phyloP scores from a whole-genome alignment of 1,140 invertebrate species.

The Drosophila serrata region DNA sequence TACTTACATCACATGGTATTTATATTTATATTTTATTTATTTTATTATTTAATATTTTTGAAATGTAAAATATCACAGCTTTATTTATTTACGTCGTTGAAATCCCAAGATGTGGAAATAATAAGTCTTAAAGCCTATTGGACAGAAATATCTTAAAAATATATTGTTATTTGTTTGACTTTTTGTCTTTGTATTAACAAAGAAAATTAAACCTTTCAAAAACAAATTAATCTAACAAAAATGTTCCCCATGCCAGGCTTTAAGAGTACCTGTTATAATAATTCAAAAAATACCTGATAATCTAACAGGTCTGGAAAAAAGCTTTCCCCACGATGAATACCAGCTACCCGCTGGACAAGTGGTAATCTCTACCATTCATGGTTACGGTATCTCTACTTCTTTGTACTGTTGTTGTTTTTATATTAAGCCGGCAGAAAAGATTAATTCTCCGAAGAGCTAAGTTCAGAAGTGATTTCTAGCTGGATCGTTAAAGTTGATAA shows the following conservation, averaged over 20 bases:
- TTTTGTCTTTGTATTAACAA: neutral
- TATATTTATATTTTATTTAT: too few relatives aligned
- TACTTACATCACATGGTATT: too few relatives aligned
- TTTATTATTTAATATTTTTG: too few relatives aligned
- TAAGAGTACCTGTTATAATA: neutral
- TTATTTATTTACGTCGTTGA: too few relatives aligned
- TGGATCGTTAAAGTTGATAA: slow-evolving; percentile 9
- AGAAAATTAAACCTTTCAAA: neutral
- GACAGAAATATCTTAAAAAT: neutral
- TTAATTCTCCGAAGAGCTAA: slow-evolving; percentile 15
- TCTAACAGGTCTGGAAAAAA: neutral
- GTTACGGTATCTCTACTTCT: neutral
- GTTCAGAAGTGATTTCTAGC: slow-evolving; percentile 7
- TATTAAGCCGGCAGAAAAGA: slow-evolving; percentile 36
- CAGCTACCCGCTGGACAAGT: neutral
- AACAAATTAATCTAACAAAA: neutral
- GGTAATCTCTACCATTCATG: neutral
- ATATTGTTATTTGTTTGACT: neutral
- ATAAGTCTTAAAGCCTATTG: neutral
- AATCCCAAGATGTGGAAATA: too few relatives aligned
- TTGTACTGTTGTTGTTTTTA: slow-evolving; percentile 10
- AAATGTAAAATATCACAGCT: too few relatives aligned
- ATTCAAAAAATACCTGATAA: slow-evolving; percentile 9
- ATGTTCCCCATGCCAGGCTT: too few relatives aligned
- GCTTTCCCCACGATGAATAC: slow-evolving; percentile 17